A percentile compares a stretch with the other conserved stretches of the same genome.
Evolutionary conservation across 2,797 vertebrate species (phyloP).

Genomic region (Vespertilio murinus): DNA sequence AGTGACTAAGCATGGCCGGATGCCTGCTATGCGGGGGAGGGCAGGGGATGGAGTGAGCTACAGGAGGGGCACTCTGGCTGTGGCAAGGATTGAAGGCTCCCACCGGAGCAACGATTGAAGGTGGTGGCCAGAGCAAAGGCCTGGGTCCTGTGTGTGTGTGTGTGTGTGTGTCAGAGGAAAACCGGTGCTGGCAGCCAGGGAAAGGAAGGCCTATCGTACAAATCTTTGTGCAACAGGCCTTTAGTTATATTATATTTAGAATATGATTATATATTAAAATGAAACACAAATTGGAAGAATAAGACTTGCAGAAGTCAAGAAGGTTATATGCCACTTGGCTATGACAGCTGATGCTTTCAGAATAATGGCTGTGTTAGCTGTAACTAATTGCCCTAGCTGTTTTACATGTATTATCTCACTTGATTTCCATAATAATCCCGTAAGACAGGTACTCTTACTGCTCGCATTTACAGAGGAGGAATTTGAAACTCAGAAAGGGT

Average conservation of each 20-base stretch:
- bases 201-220: too few species aligned
- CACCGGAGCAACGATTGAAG: too few species aligned
- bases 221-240: too few species aligned
- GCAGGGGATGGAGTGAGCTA: too few species aligned
- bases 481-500: neutral
- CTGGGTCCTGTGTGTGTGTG: too few species aligned
- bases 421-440: neutral
- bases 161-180: too few species aligned
- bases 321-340: neutral
- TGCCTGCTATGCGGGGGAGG: too few species aligned
- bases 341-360: neutral
- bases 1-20: too few species aligned
- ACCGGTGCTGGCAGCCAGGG: too few species aligned
- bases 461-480: neutral
- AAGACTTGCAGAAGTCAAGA: neutral
- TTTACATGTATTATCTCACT: neutral
- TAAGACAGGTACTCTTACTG: neutral
- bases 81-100: too few species aligned
- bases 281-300: conserved; percentile 35
- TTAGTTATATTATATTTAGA: neutral
- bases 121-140: too few species aligned
- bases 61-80: too few species aligned
- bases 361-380: neutral
- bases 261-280: conserved; percentile 24
- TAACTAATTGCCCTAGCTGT: neutral